Evolutionary conservation across 2,797 vertebrate species (phyloP).

Genomic region (Takifugu rubripes): DNA sequence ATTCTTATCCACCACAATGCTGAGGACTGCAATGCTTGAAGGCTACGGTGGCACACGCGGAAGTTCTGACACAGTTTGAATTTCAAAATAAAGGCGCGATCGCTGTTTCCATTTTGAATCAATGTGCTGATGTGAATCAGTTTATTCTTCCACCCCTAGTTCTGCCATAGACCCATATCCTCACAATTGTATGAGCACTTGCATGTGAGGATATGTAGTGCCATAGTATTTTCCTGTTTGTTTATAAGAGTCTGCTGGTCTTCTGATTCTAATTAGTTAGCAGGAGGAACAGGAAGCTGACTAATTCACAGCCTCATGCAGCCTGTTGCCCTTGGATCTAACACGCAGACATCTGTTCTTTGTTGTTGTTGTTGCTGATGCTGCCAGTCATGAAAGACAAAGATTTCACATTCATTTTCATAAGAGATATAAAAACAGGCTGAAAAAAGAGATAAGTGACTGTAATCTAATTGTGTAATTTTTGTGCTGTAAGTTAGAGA

Average conservation of each 20-base stretch:
- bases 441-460: slow-evolving; percentile 2
- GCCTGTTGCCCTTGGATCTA: slow-evolving; percentile 50
- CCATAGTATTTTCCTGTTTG: background rate
- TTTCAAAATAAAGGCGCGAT: too few species aligned
- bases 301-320: slow-evolving; percentile 61
- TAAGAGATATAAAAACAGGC: slow-evolving; percentile 20
- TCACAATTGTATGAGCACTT: too few species aligned
- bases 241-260: slow-evolving; percentile 17
- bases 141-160: too few species aligned
- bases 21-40: too few species aligned
- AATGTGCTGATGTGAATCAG: too few species aligned
- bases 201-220: background rate
- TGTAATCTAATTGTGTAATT: slow-evolving; percentile 23
- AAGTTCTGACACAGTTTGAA: too few species aligned
- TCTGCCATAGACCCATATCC: background rate
- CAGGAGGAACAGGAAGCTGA: slow-evolving; percentile 29
- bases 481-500: background rate
- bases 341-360: slow-evolving; percentile 38
- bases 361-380: slow-evolving; percentile 24
- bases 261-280: slow-evolving; percentile 63
- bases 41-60: too few species aligned
- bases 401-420: slow-evolving; percentile 5
- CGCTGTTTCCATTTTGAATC: too few species aligned
- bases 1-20: too few species aligned
- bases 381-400: slow-evolving; percentile 29